Conservation (phyloP, 2,888 invertebrate genomes). For the Lochmaea crataegi region DNA sequence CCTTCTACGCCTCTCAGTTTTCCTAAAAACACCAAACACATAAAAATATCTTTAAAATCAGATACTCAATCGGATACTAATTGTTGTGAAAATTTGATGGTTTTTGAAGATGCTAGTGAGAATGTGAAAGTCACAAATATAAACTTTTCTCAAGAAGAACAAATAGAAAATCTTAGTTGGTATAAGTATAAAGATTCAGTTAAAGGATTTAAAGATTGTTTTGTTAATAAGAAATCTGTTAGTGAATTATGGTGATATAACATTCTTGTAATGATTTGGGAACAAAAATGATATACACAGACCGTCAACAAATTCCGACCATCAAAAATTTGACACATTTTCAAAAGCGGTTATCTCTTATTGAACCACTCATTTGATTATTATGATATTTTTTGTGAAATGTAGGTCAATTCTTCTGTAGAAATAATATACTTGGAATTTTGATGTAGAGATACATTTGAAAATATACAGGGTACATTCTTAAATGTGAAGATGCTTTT, state of each 20-base stretch:
- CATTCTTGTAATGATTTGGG: too few species aligned
- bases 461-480: too few species aligned
- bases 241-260: slow-evolving; percentile 66
- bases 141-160: slow-evolving; percentile 29
- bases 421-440: too few species aligned
- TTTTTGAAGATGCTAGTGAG: slow-evolving; percentile 53
- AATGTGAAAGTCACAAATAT: background rate
- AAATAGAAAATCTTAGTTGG: slow-evolving; percentile 61
- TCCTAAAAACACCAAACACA: slow-evolving; percentile 52
- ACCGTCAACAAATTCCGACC: too few species aligned
- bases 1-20: slow-evolving; percentile 54
- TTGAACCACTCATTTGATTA: too few species aligned
- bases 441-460: too few species aligned
- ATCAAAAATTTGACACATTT: too few species aligned
- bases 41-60: slow-evolving; percentile 54
- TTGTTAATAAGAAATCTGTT: slow-evolving; percentile 69
- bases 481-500: too few species aligned
- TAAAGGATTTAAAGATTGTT: slow-evolving; percentile 71
- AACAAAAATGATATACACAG: too few species aligned
- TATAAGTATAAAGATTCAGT: slow-evolving; percentile 69
- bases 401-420: too few species aligned
- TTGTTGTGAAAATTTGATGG: slow-evolving; percentile 58
- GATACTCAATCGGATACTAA: slow-evolving; percentile 44
- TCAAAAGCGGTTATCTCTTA: too few species aligned
- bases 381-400: too few species aligned